Evolutionary conservation across 2,113 vertebrate species (phyloP).

Genomic region (Forbesichthys papilliferus): DNA sequence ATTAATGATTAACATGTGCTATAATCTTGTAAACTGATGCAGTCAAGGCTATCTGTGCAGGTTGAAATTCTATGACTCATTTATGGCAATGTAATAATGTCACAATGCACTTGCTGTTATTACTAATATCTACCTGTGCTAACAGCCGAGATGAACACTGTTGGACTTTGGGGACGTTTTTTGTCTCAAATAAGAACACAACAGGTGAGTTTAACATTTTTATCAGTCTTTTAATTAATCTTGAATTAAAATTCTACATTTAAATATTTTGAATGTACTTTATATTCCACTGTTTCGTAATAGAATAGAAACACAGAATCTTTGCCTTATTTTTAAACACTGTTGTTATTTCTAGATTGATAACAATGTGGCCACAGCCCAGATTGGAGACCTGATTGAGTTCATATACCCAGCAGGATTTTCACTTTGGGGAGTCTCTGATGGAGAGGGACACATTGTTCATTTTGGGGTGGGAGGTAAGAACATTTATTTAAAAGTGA

Average conservation of each 20-base stretch:
- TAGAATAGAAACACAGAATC: not conserved
- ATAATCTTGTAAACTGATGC: constrained; percentile 15
- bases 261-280: no score
- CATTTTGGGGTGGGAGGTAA: constrained; percentile 48
- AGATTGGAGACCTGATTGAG: constrained; percentile 38
- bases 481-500: not conserved
- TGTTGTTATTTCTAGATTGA: constrained; percentile 21
- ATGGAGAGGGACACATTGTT: constrained; percentile 35
- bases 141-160: constrained; percentile 1
- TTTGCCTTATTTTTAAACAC: not conserved
- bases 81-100: not conserved
- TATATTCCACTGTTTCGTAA: no score
- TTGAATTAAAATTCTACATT: no score
- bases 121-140: not conserved
- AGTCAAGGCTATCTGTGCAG: constrained; percentile 11
- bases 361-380: constrained; percentile 33
- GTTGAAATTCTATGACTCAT: constrained; percentile 5
- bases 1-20: constrained; percentile 38
- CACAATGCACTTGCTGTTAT: not conserved
- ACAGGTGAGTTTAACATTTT: constrained; percentile 25
- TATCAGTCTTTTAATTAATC: no score
- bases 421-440: constrained; percentile 47
- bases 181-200: constrained; percentile 24
- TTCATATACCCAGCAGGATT: constrained; percentile 31
- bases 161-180: constrained; percentile 23